Conservation (phyloP, 2,797 vertebrate genomes). For the Falco novaeseelandiae region DNA sequence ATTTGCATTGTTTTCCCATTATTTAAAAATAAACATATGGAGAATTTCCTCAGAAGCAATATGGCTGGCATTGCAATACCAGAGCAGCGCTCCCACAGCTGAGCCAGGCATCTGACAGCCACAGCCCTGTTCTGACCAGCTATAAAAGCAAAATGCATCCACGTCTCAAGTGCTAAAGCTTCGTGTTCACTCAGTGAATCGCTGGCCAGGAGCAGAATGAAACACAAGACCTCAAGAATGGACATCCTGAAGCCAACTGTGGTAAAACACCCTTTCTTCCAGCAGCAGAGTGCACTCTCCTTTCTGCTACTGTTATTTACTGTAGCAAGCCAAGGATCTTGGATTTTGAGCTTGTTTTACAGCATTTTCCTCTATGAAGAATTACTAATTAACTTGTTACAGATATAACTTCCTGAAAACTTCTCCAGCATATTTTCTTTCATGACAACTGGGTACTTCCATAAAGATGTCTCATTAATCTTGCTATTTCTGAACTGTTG, state of each 20-base stretch:
- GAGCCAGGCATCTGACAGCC: not conserved
- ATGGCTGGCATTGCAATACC: fast-evolving
- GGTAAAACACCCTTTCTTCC: not conserved
- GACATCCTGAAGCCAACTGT: not conserved
- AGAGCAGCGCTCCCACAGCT: not conserved
- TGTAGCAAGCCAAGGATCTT: not conserved
- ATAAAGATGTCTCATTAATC: not conserved
- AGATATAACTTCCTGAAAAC: not conserved
- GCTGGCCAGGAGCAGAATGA: conserved; percentile 17
- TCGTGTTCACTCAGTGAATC: not conserved
- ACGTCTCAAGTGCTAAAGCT: conserved; percentile 46
- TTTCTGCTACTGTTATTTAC: not conserved
- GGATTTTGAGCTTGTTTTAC: conserved; percentile 66
- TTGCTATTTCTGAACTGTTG: not conserved
- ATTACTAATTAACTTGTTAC: conserved; percentile 69
- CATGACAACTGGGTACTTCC: not conserved
- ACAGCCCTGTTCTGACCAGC: not conserved
- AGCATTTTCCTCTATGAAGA: not conserved
- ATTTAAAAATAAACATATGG: not conserved
- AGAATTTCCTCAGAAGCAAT: not conserved
- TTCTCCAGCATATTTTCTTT: not conserved
- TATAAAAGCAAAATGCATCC: not conserved
- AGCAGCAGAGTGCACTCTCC: not conserved
- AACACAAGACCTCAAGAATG: not conserved
- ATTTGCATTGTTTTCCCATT: not conserved